Base-by-base conservation (phyloP, 2,888 invertebrate species). In the Drosophila putrida region DNA sequence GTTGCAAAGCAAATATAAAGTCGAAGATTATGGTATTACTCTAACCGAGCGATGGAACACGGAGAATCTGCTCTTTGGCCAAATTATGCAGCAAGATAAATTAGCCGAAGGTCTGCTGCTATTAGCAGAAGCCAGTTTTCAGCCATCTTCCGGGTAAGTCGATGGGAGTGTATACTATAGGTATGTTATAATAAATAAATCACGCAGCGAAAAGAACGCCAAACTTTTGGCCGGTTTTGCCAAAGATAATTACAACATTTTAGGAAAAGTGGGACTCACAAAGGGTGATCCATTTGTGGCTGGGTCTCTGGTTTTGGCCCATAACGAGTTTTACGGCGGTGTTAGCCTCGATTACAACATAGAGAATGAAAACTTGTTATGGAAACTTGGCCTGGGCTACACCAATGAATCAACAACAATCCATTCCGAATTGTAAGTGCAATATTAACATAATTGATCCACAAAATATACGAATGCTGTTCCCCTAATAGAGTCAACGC, bases 1-100 rank as follows among this genome's bases (percentile, higher is more conserved):
- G 77, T 94, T 98, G 83, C 98, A 98, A 92, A 97, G 98, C 54
- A 98, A 98, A 93, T 98, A 98, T 93, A 96, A 95, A 88, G 94
- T 97, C 80, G 96, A 96, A 90, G 96, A 97, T 88, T 96, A 96
- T 88, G 97, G 98, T 77, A 91, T 98, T 65, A 97, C 97, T 49
- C 96, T 99, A 92, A 96, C 97, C 81, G 99, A 99, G 93, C 98
- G 97, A 92, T 99, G 99, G 99, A 98, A 97, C 93, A 99, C 99
- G 35, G 98, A 98, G 92, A 99, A 98, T 93, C 96, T 96, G 69
- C 94, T 99, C 71, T 95, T 95, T 73, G 97, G 98, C 39, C 98
- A 98, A 91, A 94, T 98, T 61, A 95, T 96, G 53, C 94, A 98
- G 54, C 95, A 96, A 89, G 98, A 99, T 92, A 96, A 98, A 93